Base-by-base conservation (phyloP, 2,113 vertebrate genomes). In the Apistogramma diplotaenia region DNA sequence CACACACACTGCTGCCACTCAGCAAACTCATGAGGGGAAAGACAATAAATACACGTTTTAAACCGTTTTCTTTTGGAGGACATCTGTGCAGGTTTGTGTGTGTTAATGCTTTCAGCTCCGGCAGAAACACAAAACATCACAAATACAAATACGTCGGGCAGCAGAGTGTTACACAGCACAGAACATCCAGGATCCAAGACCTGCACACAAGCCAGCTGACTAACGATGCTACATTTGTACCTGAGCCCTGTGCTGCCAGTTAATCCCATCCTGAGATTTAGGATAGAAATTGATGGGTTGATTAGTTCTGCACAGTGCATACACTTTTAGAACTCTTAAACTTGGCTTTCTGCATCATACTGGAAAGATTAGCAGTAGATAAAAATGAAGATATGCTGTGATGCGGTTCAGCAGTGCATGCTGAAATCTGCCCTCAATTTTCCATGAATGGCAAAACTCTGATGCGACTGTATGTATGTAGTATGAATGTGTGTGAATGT, bases 221-320 rank as follows among this genome's bases (percentile, higher is more conserved):
- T 25, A 65, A 25, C 61, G 10, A 25, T 3, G 8, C 13, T 35
- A 65, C 3, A 65, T 2, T 25, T 25, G 25, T 25, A 62, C 9
- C 60, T 62, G 0, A 7, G 3, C 11, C 57, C 15, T 40, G 0
- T 3, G 35, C 16, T 21, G 43, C 21, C 0, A 37, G 9, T 25
- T 43, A n/a, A 65, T 0, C 23, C 0, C 35, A 0, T 25, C 13
- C 21, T 65, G 21, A 65, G 37, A 65, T 2, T 65, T 37, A 65
- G 61, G 25, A 18, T 46, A 21, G 37, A 13, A 67, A 15, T 46
- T 46, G 18, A 4, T 43, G 37, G 3, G 6, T 19, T 51, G 46
- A 51, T 65, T 27, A 18, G 16, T 62, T 13, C 31, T 61, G 59
- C 59, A 33, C 10, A 33, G 10, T 8, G 37, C 37, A 43, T 43